Conservation (phyloP, 2,797 vertebrate genomes). For the Enteromius unitaeniatus region DNA sequence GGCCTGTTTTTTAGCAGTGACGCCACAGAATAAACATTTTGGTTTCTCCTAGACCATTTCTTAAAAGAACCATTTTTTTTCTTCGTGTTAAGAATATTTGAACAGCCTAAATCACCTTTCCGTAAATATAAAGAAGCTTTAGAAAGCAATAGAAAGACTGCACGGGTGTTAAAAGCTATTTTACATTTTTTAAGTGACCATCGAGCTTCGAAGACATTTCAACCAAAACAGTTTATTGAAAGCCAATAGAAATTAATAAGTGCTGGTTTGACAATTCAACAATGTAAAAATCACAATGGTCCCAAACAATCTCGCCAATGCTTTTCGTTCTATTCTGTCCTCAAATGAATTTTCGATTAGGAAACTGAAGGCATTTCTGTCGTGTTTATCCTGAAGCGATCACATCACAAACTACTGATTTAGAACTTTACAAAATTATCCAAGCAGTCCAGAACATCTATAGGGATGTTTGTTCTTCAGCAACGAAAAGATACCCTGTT, state of each 20-base stretch:
- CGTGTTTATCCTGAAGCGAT: background rate
- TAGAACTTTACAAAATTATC: background rate
- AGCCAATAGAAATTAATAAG: conserved; percentile 56
- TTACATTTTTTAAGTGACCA: background rate
- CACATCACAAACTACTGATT: conserved; percentile 17
- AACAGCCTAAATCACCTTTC: background rate
- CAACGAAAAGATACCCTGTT: conserved; percentile 35
- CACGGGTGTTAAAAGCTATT: background rate
- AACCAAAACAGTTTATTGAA: conserved; percentile 35
- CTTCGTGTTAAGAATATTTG: background rate
- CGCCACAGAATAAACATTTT: background rate
- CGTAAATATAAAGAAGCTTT: background rate
- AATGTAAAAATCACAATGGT: conserved; percentile 37
- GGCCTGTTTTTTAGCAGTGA: background rate
- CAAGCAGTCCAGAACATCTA: conserved; percentile 4
- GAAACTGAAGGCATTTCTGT: background rate
- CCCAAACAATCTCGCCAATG: conserved; percentile 43
- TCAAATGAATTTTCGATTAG: background rate
- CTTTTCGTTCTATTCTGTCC: background rate
- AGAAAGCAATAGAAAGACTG: background rate
- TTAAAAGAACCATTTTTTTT: background rate
- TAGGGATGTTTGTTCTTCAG: background rate
- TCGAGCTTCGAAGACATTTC: background rate
- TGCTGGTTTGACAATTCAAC: conserved; percentile 61
- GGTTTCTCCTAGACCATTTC: background rate